Evolutionary conservation across 1,140 invertebrate genomes (phyloP), one percentile per base, ranked within the genome.

Genomic region (Lordiphosa mommai): DNA sequence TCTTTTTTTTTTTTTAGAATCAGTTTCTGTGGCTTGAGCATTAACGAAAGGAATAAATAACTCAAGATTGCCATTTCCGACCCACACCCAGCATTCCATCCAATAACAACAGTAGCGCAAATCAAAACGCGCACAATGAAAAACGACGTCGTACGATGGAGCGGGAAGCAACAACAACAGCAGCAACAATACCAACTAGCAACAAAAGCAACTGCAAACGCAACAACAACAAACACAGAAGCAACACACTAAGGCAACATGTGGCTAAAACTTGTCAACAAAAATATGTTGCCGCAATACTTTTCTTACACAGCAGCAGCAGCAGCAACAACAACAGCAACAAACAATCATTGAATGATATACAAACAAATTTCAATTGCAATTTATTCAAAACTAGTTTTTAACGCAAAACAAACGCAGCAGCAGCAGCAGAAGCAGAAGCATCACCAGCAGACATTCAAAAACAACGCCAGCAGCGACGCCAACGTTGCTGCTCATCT

Each of bases 111-210:
- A 65, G 44, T 53, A 64, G 48, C 27, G 61, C 52, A 61, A 72
- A 84, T 74, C 61, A 53, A 44, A 58, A 82, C 82, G 77, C n/a
- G n/a, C 92, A 46, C 79, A 87, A 88, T 88, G 86, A 85, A 86
- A 84, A 88, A 88, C 86, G 86, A 88, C 80, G 86, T 88, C 53
- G 86, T 88, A 59, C 86, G 86, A 86, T 88, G 86, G 86, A 85
- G 68, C 47, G 60, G 72, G 38, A 65, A 82, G 61, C 44, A 60
- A 63, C 27, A 65, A 17, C 48, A 49, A 9, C 30, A 61, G n/a
- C n/a, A n/a, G 7, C 13, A 60, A 7, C 38, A 59, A 16, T 32
- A 60, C 7, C 33, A 58, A 46, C 32, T 47, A 56, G 17, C 32
- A 49, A 10, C 47, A 51, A 13, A 59, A 65, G 64, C 46, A 73